Evolutionary conservation across 2,113 vertebrate genomes (phyloP), one percentile per base, ranked within the genome.

Genomic region (Baryphthengus martii): DNA sequence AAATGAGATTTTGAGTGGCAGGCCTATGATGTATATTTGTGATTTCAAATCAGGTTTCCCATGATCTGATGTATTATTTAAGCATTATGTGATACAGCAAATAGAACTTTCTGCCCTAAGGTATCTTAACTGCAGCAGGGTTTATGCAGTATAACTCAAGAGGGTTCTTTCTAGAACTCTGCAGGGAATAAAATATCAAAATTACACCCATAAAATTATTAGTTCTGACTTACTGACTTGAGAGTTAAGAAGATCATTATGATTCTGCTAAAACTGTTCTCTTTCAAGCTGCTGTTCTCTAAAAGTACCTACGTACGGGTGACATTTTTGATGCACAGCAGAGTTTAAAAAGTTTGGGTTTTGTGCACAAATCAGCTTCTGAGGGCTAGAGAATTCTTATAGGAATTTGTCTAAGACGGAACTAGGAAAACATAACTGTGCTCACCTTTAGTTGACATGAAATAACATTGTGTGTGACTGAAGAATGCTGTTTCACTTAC

Each of bases 41-140:
- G 42, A 21, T 93, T 86, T 12, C 29, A 78, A 6, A 9, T 20
- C 5, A 2, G 2, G 4, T 63, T 85, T 88, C 33, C n/a, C 1
- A 2, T n/a, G 9, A 67, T 3, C 37, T 72, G 19, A 33, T 26
- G 3, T 25, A 33, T 62, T 56, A 67, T 17, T 29, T 59, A 44
- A 85, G 14, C 1, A 2, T 19, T 72, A 19, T 0, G 1, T 11
- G 6, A 10, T 16, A 65, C 4, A 86, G 7, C 2, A 45, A 94
- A 75, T 0, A 47, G 13, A 92, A 39, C 16, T 65, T 90, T 44
- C 26, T 89, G 18, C 29, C 85, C 18, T 40, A 37, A 42, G 23
- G 49, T 70, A 17, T 71, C 17, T 9, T 4, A 42, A 67, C 13
- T 35, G 29, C 23, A 53, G 15, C 8, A 39, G 13, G 7, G 3